Percentiles rank a stretch among this genome's conserved stretches.
phyloP scores from a whole-genome alignment of 2,113 vertebrate genomes.

The Cephalopholis sonnerati region DNA sequence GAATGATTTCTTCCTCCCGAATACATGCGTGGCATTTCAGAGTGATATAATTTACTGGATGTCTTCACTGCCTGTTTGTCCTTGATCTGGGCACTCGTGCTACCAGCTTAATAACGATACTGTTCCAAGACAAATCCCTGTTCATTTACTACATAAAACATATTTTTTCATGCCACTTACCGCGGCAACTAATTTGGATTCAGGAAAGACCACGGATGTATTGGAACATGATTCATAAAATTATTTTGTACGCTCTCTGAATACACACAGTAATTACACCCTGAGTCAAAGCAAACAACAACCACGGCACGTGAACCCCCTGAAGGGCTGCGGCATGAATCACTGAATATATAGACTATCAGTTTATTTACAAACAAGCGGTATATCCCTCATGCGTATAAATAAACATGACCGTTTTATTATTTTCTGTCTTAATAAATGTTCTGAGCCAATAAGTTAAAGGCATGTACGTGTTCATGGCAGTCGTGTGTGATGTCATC shows the following conservation, averaged over 20 bases:
- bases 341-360: conserved; percentile 35
- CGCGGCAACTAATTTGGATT: conserved; percentile 30
- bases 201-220: conserved; percentile 29
- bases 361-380: conserved; percentile 56
- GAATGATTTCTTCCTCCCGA: not conserved
- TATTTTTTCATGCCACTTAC: not conserved
- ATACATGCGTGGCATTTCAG: not conserved
- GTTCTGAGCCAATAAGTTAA: conserved; percentile 34
- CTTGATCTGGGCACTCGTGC: not conserved
- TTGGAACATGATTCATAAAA: conserved; percentile 55
- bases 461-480: conserved; percentile 22
- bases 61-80: not conserved
- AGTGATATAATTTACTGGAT: not conserved
- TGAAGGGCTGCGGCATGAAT: conserved; percentile 26
- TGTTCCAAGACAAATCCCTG: conserved; percentile 13
- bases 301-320: not conserved
- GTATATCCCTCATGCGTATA: conserved; percentile 13
- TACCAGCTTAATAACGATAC: conserved; percentile 4
- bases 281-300: conserved; percentile 45
- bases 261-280: conserved; percentile 55
- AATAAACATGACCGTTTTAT: conserved; percentile 40
- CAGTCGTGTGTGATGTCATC: conserved; percentile 53
- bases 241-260: conserved; percentile 30
- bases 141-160: conserved; percentile 7
- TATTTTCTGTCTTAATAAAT: conserved; percentile 29